These are phyloP conservation scores for Protophormia terraenovae DNA, from an alignment of 2,888 invertebrate genomes.

Conservation along the genomic window DNA sequence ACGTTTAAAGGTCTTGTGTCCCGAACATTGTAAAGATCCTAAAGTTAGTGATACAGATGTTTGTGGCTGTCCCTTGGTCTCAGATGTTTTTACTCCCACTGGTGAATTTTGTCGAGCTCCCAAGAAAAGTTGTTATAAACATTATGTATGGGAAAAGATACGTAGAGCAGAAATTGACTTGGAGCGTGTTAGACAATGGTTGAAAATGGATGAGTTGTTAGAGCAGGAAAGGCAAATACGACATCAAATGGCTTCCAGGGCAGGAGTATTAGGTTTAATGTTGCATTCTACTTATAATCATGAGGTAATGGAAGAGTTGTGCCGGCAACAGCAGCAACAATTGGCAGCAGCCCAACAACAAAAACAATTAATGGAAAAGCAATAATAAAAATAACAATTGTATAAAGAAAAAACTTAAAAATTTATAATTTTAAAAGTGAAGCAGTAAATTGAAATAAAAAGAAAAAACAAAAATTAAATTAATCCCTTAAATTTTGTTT, in stretches of 20 bases:
- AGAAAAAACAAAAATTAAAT: neutral
- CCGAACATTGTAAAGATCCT: conserved; percentile 97
- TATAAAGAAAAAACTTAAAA: neutral
- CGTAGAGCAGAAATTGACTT: conserved; percentile 96
- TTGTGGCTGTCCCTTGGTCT: conserved; percentile 95
- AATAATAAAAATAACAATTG: conserved; percentile 20
- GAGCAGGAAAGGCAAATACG: conserved; percentile 96
- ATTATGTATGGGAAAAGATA: conserved; percentile 98
- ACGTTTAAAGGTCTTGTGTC: conserved; percentile 95
- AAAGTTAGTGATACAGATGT: conserved; percentile 93
- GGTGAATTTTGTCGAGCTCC: conserved; percentile 93
- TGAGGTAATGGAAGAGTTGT: conserved; percentile 90
- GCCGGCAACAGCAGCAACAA: conserved; percentile 79
- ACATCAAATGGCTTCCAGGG: conserved; percentile 87
- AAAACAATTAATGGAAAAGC: conserved; percentile 63
- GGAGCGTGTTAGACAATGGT: conserved; percentile 95
- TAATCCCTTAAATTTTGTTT: conserved; percentile 56
- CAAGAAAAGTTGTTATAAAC: conserved; percentile 94
- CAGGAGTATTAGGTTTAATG: conserved; percentile 96
- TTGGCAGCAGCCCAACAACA: conserved; percentile 72
- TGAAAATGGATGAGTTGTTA: conserved; percentile 95
- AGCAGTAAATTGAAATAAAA: neutral
- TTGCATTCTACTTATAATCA: conserved; percentile 98
- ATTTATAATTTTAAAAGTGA: neutral
- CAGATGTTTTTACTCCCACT: conserved; percentile 90